Conservation (phyloP, 2,113 vertebrate species). For the Numida meleagris region DNA sequence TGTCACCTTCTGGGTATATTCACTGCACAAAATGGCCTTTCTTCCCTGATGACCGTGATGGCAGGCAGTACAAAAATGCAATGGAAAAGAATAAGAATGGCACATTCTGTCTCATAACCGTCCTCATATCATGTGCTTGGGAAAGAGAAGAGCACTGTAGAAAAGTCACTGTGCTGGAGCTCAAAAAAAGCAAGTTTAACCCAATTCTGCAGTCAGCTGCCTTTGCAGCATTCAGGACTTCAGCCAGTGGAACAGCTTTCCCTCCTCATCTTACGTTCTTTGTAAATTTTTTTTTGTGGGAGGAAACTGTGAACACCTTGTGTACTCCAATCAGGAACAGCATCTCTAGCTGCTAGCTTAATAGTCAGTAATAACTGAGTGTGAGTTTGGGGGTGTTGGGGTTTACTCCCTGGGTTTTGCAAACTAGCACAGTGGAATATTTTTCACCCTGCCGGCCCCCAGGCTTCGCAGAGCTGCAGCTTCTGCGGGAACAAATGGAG, state of each 20-base stretch:
- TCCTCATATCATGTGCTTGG: not conserved
- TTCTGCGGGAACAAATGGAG: constrained; percentile 23
- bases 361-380: not conserved
- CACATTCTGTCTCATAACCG: not conserved
- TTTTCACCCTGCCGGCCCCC: not conserved
- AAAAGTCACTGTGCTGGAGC: not conserved
- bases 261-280: not conserved
- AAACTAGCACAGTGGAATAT: not conserved
- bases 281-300: not conserved
- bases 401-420: not conserved
- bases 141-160: not conserved
- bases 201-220: not conserved
- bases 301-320: not conserved
- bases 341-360: not conserved
- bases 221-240: not conserved
- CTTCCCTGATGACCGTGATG: not conserved
- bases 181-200: not conserved
- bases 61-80: not conserved
- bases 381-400: not conserved
- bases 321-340: not conserved
- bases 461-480: not conserved
- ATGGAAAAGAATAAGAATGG: not conserved
- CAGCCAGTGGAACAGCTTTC: not conserved
- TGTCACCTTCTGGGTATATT: not conserved
- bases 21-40: not conserved